Percentiles rank a stretch among this genome's conserved stretches.
Evolutionary conservation across 2,113 vertebrate species (phyloP).

Genomic region (Tylochromis polylepis): DNA sequence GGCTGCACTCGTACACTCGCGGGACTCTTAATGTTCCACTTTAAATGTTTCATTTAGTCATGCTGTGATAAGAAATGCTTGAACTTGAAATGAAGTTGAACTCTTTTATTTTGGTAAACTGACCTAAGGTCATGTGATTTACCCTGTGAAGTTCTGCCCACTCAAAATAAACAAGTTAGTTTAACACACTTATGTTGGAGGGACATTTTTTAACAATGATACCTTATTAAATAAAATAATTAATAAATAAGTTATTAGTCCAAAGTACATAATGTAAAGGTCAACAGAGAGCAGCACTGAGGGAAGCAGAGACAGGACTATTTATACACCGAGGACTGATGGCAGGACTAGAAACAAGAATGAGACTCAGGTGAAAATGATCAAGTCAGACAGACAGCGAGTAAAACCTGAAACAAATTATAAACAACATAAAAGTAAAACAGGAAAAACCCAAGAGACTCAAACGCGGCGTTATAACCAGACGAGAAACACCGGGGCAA

Average conservation of each 20-base stretch:
- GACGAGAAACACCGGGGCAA: not conserved
- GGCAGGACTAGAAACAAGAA: not conserved
- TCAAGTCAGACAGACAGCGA: fast-evolving
- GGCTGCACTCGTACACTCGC: not conserved
- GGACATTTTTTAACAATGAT: no score
- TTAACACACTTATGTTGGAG: not conserved
- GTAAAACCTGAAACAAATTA: not conserved
- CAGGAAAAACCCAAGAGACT: not conserved
- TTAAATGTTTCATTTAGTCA: not conserved
- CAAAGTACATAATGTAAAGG: fast-evolving
- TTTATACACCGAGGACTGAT: not conserved
- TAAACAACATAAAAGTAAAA: not conserved
- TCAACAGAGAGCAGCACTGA: not conserved
- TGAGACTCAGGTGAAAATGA: not conserved
- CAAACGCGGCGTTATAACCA: fast-evolving
- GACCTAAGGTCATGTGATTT: not conserved
- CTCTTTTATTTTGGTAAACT: fast-evolving
- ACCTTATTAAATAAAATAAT: not conserved
- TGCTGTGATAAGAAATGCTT: not conserved
- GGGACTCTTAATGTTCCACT: not conserved
- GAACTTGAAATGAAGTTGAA: not conserved
- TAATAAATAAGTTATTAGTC: not conserved
- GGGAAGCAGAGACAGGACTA: not conserved
- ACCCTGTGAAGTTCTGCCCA: not conserved
- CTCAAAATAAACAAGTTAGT: fast-evolving